Evolutionary conservation across 2,797 vertebrate species (phyloP), one percentile per base, ranked within the genome.

Genomic region (Microchirus variegatus): DNA sequence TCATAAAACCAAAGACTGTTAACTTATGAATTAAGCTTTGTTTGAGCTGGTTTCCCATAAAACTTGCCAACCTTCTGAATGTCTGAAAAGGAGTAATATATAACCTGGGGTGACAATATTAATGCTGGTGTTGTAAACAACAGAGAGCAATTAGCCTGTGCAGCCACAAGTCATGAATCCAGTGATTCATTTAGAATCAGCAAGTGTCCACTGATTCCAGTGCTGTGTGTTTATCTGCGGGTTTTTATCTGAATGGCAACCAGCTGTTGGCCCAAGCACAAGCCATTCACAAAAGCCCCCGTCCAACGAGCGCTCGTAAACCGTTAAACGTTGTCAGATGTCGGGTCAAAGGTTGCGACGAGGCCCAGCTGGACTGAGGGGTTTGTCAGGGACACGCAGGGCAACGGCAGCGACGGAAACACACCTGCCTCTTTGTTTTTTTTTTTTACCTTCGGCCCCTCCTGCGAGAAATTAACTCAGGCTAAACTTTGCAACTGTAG

Each of bases 241-340:
- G 19, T 74, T 79, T 74, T 79, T 81, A 83, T 85, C 76, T 87
- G 79, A 90, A 90, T 85, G 75, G 75, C 60, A 76, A 78, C 81
- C 90, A 90, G 82, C 82, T 92, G 66, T 35, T 59, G 48, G 51
- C 73, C 37, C 10, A 43, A 55, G 60, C 66, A 59, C 46, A 59
- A 61, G 60, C 77, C 82, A 52, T 78, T 78, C 63, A 74, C 13
- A 67, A 49, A 31, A 37, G 10, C 58, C 63, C 63, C 9, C 16
- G 42, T 78, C 74, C 59, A 73, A 49, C 65, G 61, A 67, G 16
- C 31, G 50, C 59, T 62, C 41, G 10, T 17, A 63, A 62, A 60
- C 46, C 46, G 59, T 16, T 87, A 74, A 90, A 78, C 61, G 79
- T 63, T 87, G 85, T 84, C 88, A 93, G 88, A 82, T 89, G 86